A percentile compares a stretch with the other conserved stretches of the same genome.
Conservation (phyloP, 2,797 vertebrate genomes). For the Chlorospingus flavigularis region DNA sequence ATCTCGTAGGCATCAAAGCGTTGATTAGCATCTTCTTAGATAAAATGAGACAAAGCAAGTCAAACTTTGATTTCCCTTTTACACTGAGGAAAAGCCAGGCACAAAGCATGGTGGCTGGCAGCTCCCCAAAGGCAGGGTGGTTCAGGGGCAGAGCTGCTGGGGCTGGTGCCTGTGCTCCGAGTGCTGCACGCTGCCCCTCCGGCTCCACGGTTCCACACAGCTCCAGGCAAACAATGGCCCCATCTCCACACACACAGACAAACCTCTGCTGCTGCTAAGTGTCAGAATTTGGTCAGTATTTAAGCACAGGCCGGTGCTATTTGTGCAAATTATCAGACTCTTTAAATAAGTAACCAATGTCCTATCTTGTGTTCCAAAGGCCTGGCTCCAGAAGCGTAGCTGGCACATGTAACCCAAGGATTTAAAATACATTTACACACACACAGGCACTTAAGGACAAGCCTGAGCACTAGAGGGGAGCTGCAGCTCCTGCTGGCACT, state of each 20-base stretch:
- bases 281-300: neutral
- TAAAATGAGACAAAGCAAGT: neutral
- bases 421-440: neutral
- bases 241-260: neutral
- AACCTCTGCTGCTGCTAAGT: neutral
- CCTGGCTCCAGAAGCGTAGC: neutral
- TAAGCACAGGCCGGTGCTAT: neutral
- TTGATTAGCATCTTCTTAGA: neutral
- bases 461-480: neutral
- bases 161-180: fast-evolving
- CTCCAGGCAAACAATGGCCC: fast-evolving
- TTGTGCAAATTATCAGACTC: neutral
- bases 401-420: neutral
- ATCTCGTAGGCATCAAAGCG: neutral
- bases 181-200: fast-evolving
- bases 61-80: neutral
- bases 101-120: neutral
- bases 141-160: neutral
- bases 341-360: neutral
- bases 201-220: fast-evolving
- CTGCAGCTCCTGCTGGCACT: fast-evolving
- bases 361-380: neutral
- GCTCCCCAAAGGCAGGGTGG: neutral
- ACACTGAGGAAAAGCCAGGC: neutral
- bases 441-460: neutral